Evolutionary conservation across 1,140 invertebrate genomes (phyloP).

Genomic region (Trinorchestia longiramus): DNA sequence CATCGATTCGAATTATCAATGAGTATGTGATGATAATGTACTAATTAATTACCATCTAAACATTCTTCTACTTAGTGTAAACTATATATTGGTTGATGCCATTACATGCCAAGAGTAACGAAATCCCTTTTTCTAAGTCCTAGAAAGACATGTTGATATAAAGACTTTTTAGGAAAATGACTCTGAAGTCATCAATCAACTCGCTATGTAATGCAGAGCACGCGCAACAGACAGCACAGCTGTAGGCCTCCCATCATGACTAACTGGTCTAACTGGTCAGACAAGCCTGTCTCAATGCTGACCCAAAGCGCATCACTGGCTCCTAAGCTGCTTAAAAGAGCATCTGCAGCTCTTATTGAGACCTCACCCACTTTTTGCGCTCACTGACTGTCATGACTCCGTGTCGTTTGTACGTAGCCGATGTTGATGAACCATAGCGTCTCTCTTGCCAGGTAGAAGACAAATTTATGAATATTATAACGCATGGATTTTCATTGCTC

Average conservation of each 20-base stretch:
- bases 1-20: no score
- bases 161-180: no score
- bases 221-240: background rate
- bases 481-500: background rate
- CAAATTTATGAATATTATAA: background rate
- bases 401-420: background rate
- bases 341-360: constrained; percentile 25
- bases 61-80: no score
- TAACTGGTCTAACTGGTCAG: constrained; percentile 11
- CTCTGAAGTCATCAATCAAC: no score
- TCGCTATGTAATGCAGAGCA: background rate
- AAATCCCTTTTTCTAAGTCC: no score
- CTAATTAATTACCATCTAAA: no score
- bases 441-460: background rate
- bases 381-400: constrained; percentile 1
- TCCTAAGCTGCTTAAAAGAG: constrained; percentile 26
- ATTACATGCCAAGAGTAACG: no score
- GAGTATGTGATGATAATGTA: no score
- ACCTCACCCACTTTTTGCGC: background rate
- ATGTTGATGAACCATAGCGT: background rate
- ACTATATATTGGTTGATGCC: no score
- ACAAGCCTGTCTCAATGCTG: background rate
- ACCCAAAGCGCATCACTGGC: background rate
- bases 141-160: no score
- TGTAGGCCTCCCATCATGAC: background rate